phyloP scores from a whole-genome alignment of 2,113 vertebrate genomes.

The Nothobranchius furzeri region DNA sequence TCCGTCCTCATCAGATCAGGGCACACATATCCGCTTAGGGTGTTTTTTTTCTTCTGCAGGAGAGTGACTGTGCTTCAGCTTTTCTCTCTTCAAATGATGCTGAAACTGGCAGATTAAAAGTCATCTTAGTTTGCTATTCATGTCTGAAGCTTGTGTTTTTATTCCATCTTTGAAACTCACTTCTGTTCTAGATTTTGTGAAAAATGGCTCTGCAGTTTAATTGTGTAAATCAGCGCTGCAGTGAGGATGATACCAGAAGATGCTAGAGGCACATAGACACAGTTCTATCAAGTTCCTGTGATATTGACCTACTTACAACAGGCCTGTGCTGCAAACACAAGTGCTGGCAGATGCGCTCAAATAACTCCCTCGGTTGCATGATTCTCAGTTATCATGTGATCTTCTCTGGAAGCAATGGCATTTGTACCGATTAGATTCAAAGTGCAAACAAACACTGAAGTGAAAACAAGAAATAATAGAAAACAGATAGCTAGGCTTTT shows the following conservation, averaged over 20 bases:
- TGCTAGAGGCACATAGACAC: slow-evolving; percentile 49
- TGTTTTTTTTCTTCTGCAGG: slow-evolving; percentile 37
- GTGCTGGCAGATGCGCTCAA: slow-evolving; percentile 15
- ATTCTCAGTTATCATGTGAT: background rate
- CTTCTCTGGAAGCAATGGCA: background rate
- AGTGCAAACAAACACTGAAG: background rate
- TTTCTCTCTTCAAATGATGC: background rate
- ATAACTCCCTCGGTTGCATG: background rate
- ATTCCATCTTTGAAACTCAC: background rate
- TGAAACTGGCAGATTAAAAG: slow-evolving; percentile 17
- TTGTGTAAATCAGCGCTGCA: slow-evolving; percentile 16
- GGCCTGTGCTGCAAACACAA: slow-evolving; percentile 33
- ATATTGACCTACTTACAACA: slow-evolving; percentile 71
- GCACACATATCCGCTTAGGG: slow-evolving; percentile 32
- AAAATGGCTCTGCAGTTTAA: slow-evolving; percentile 8
- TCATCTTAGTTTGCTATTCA: background rate
- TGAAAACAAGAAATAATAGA: background rate
- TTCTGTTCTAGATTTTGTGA: slow-evolving; percentile 1
- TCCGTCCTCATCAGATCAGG: slow-evolving; percentile 43
- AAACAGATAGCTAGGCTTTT: slow-evolving; percentile 1
- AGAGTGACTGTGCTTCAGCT: slow-evolving; percentile 51
- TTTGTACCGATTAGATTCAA: background rate
- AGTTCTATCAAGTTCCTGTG: slow-evolving; percentile 57
- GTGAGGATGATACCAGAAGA: slow-evolving; percentile 42
- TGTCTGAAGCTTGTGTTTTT: slow-evolving; percentile 9